Evolutionary conservation across 2,113 vertebrate genomes (phyloP).

Genomic region (Pontoporia blainvillei): DNA sequence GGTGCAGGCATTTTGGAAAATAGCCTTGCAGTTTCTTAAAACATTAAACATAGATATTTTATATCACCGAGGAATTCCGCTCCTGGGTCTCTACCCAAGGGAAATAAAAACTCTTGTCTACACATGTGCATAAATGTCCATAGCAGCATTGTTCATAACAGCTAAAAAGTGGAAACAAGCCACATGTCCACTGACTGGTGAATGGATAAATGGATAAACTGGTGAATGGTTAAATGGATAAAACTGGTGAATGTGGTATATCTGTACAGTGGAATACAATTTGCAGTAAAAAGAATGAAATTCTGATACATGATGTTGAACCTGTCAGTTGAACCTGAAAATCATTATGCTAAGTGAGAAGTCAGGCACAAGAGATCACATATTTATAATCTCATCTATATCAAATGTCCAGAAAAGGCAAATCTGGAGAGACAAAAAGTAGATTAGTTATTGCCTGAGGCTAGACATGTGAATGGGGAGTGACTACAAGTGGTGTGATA

Average conservation of each 20-base stretch:
- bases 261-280: background rate
- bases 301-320: background rate
- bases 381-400: background rate
- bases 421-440: background rate
- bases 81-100: background rate
- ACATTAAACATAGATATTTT: background rate
- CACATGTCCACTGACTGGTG: background rate
- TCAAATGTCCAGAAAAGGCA: background rate
- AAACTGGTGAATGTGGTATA: too few relatives aligned
- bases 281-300: background rate
- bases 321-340: background rate
- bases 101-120: background rate
- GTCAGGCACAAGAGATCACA: background rate
- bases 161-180: background rate
- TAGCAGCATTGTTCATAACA: background rate
- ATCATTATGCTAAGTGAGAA: background rate
- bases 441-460: background rate
- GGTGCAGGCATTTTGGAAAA: background rate
- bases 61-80: background rate
- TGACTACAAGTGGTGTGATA: background rate
- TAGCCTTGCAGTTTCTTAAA: background rate
- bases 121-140: background rate
- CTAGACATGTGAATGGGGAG: background rate
- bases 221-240: background rate
- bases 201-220: background rate